Conservation (phyloP, 1,140 invertebrate species). For the Pseudomyrmex sp. region DNA sequence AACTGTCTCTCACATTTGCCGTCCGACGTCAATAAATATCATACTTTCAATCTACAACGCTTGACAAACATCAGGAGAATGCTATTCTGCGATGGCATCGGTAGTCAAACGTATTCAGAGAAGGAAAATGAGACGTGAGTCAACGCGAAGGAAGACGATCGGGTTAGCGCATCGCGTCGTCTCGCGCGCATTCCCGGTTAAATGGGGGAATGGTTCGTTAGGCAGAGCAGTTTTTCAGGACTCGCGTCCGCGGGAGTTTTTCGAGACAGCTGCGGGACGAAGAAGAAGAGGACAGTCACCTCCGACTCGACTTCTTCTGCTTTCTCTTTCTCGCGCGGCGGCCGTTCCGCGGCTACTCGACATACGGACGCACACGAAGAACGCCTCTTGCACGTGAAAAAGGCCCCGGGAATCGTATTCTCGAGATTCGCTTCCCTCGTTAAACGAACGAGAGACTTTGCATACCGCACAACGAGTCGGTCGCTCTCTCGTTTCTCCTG, state of each 20-base stretch:
- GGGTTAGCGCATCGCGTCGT: conserved; percentile 63
- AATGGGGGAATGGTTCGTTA: conserved; percentile 83
- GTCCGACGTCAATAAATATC: not conserved
- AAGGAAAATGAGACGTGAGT: conserved; percentile 1
- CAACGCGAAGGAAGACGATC: conserved; percentile 41
- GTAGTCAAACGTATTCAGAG: not conserved
- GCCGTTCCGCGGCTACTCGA: conserved; percentile 53
- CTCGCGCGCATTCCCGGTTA: conserved; percentile 75
- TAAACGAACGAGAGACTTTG: conserved; percentile 83
- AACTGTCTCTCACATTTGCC: not conserved
- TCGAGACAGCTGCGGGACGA: conserved; percentile 73
- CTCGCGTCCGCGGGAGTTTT: conserved; percentile 73
- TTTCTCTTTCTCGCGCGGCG: not conserved
- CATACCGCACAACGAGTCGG: conserved; percentile 73
- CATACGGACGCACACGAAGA: conserved; percentile 77
- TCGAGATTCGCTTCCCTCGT: conserved; percentile 83
- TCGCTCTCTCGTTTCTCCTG: not conserved
- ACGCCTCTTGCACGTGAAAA: conserved; percentile 71
- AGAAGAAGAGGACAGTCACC: conserved; percentile 46
- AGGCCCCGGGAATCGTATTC: conserved; percentile 76
- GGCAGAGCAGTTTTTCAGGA: conserved; percentile 81
- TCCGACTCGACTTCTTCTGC: conserved; percentile 35
- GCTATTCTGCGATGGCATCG: not conserved
- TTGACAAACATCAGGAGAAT: not conserved
- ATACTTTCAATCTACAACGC: not conserved